Evolutionary conservation across 2,113 vertebrate genomes (phyloP).

Genomic region (Gracilinanus agilis): DNA sequence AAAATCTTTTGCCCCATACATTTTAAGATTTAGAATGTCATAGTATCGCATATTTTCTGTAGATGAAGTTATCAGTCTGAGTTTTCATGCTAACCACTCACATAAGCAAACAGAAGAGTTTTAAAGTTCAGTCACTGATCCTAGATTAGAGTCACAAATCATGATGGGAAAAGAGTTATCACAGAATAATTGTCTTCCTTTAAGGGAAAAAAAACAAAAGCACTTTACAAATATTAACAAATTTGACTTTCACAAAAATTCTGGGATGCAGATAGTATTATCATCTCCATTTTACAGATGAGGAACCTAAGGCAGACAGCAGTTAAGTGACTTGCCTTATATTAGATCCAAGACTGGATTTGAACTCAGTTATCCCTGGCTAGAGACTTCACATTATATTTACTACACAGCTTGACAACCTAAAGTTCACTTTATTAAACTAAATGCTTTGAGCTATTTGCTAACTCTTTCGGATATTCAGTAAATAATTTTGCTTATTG

Average conservation of each 20-base stretch:
- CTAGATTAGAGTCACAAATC: not conserved
- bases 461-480: not conserved
- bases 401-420: not conserved
- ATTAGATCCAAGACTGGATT: not conserved
- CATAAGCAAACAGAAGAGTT: slow-evolving; percentile 9
- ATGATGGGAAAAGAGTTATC: slow-evolving; percentile 29
- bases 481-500: not conserved
- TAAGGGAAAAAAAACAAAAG: not conserved
- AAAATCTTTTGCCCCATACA: slow-evolving; percentile 71
- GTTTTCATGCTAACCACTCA: slow-evolving; percentile 62
- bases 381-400: not conserved
- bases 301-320: not conserved
- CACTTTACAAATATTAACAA: not conserved
- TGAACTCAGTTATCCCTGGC: not conserved
- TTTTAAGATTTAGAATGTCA: slow-evolving; percentile 62
- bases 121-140: not conserved
- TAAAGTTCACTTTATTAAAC: not conserved
- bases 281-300: not conserved
- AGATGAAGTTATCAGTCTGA: slow-evolving; percentile 48
- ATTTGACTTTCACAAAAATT: not conserved
- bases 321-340: not conserved
- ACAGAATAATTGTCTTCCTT: slow-evolving; percentile 22
- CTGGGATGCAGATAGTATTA: not conserved
- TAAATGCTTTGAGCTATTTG: not conserved
- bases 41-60: slow-evolving; percentile 28